Percentiles rank a stretch among this genome's conserved stretches.
phyloP scores from a whole-genome alignment of 2,888 invertebrate species.

The Galeopsomyia nigrocyanea region DNA sequence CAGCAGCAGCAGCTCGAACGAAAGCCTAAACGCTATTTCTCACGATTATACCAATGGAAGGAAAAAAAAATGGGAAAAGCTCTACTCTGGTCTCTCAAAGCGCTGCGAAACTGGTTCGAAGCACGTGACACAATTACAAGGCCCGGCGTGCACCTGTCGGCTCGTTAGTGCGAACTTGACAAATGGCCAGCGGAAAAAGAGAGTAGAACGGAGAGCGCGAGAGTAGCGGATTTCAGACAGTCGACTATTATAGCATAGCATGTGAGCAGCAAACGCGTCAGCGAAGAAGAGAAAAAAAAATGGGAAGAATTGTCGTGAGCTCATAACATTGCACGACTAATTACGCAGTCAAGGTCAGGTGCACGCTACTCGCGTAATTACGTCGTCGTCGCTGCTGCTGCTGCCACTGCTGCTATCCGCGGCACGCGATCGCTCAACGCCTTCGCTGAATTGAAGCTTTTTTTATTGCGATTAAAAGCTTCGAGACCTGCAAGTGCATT shows the following conservation, averaged over 20 bases:
- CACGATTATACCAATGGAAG: conserved; percentile 11
- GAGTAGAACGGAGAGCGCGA: background rate
- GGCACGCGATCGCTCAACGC: too few relatives aligned
- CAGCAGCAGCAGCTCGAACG: too few relatives aligned
- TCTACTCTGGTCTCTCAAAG: background rate
- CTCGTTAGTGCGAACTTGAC: conserved; percentile 41
- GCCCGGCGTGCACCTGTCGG: conserved; percentile 19
- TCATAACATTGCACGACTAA: conserved; percentile 9
- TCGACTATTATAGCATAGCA: too few relatives aligned
- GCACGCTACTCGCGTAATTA: conserved; percentile 2
- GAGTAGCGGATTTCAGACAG: background rate
- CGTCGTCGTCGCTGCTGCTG: background rate
- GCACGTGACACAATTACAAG: conserved; percentile 23
- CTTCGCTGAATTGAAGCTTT: too few relatives aligned
- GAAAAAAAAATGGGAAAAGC: background rate
- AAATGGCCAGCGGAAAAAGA: conserved; percentile 5
- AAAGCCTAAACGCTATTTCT: conserved; percentile 4
- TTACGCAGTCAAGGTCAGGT: conserved; percentile 37
- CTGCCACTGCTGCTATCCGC: too few relatives aligned
- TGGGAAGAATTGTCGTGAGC: background rate
- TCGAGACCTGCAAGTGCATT: too few relatives aligned
- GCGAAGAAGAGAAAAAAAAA: background rate
- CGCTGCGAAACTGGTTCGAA: conserved; percentile 38
- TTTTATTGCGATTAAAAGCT: too few relatives aligned
- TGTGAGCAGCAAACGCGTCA: too few relatives aligned